phyloP scores from a whole-genome alignment of 2,113 vertebrate species.

The Epinephelus lanceolatus region DNA sequence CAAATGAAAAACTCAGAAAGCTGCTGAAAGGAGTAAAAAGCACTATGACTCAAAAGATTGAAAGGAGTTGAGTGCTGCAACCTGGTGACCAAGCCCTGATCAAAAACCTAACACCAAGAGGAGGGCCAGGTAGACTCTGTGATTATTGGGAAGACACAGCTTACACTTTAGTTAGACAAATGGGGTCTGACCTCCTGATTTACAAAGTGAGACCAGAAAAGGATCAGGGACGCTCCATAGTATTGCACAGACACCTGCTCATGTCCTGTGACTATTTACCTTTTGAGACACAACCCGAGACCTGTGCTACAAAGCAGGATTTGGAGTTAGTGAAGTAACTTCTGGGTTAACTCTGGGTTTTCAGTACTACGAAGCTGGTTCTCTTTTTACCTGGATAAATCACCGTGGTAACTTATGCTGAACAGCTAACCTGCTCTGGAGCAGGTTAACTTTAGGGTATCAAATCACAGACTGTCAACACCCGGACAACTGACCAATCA shows the following conservation, averaged over 20 bases:
- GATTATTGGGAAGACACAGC: conserved; percentile 20
- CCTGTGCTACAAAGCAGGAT: no score
- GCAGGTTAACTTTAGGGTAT: no score
- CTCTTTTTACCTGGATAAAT: no score
- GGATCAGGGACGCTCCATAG: background rate
- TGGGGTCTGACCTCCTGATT: background rate
- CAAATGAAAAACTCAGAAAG: background rate
- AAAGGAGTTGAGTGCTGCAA: conserved; percentile 4
- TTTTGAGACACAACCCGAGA: background rate
- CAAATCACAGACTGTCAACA: no score
- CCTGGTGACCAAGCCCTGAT: background rate
- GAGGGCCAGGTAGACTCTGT: background rate
- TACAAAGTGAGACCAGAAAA: background rate
- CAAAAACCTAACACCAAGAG: conserved; percentile 8
- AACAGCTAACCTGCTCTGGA: no score
- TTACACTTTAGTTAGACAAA: conserved; percentile 2
- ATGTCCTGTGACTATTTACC: background rate
- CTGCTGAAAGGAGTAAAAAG: conserved; percentile 1
- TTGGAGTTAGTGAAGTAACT: no score
- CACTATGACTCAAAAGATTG: conserved; percentile 9
- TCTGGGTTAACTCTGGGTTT: no score
- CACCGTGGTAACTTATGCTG: no score
- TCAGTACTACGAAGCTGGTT: no score
- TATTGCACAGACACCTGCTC: background rate
- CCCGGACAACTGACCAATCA: no score